A percentile compares a stretch with the other conserved stretches of the same genome.
Conservation (phyloP, 2,113 vertebrate genomes). For the Patagioenas fasciata region DNA sequence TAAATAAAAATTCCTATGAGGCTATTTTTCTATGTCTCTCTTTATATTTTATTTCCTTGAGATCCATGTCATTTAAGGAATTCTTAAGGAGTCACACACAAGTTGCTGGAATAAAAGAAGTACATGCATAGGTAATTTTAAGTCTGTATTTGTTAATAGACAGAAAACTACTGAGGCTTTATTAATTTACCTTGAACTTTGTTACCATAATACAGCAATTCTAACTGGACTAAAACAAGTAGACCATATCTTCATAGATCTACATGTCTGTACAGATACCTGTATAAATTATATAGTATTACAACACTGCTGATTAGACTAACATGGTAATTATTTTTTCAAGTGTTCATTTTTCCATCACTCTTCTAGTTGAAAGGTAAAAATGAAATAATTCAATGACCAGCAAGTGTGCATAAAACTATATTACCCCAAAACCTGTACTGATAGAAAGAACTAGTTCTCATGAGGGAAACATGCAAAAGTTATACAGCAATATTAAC, state of each 20-base stretch:
- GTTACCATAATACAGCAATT: not conserved
- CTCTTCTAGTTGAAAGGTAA: not conserved
- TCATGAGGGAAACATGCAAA: not conserved
- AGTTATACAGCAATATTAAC: not conserved
- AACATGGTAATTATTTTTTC: too few relatives aligned
- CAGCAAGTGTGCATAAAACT: not conserved
- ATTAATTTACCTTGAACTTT: not conserved
- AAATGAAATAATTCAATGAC: not conserved
- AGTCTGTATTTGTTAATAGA: not conserved
- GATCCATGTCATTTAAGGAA: not conserved
- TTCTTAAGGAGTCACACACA: not conserved
- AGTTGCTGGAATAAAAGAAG: not conserved
- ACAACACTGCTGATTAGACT: not conserved
- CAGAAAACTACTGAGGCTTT: not conserved
- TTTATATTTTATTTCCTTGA: not conserved
- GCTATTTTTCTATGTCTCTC: not conserved
- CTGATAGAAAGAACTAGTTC: not conserved
- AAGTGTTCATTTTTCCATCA: not conserved
- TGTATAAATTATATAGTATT: not conserved
- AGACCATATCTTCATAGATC: not conserved
- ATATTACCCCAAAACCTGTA: not conserved
- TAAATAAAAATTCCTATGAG: not conserved
- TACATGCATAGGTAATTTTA: not conserved
- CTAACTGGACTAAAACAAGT: not conserved
- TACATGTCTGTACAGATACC: fast-evolving